phyloP scores from a whole-genome alignment of 2,797 vertebrate genomes.

The Oreortyx pictus region DNA sequence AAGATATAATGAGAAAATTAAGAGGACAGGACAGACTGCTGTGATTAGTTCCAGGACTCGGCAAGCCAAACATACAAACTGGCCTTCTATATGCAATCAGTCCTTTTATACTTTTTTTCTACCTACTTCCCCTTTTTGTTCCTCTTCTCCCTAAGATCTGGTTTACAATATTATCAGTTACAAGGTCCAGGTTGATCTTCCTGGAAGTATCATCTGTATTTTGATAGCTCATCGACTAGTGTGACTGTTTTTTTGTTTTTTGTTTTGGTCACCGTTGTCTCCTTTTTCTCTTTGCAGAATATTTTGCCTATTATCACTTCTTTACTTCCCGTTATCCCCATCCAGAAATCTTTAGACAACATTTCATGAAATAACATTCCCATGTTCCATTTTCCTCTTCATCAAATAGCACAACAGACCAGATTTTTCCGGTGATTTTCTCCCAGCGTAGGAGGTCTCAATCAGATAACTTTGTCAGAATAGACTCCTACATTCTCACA shows the following conservation, averaged over 20 bases:
- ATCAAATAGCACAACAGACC: background rate
- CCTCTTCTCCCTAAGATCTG: background rate
- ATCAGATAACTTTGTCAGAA: background rate
- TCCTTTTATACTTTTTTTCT: background rate
- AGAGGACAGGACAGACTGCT: background rate
- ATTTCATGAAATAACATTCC: background rate
- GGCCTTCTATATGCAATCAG: background rate
- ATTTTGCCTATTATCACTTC: background rate
- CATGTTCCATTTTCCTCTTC: background rate
- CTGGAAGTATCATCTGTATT: background rate
- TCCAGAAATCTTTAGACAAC: background rate
- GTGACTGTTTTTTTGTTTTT: background rate
- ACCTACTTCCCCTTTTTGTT: background rate
- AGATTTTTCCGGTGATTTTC: background rate
- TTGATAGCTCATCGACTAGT: background rate
- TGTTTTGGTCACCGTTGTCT: background rate
- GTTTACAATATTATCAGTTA: background rate
- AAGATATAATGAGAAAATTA: background rate
- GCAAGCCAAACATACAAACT: background rate
- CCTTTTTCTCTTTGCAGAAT: background rate
- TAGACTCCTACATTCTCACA: background rate
- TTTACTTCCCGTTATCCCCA: background rate
- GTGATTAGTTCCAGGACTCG: background rate
- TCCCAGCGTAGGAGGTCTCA: background rate
- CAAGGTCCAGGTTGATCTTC: background rate